Percentiles rank a stretch among this genome's conserved stretches.
Conservation (phyloP, 2,797 vertebrate species). For the Sebastes iracundus region DNA sequence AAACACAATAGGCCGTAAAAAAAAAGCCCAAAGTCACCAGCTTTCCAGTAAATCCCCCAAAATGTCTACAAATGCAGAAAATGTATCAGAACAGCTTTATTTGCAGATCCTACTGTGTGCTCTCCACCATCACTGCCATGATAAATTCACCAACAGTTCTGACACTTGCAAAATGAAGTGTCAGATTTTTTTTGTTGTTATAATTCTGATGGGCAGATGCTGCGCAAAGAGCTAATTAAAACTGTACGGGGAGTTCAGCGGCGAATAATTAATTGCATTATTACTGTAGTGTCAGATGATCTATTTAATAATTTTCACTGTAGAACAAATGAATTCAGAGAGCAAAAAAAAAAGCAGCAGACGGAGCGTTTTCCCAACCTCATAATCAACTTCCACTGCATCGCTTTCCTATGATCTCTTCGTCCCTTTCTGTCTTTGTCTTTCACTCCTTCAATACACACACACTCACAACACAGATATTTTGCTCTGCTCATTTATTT, state of each 20-base stretch:
- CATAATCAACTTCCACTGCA: slow-evolving; percentile 26
- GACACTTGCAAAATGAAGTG: slow-evolving; percentile 30
- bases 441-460: background rate
- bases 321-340: slow-evolving; percentile 36
- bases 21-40: background rate
- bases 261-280: slow-evolving; percentile 55
- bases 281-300: slow-evolving; percentile 48
- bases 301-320: slow-evolving; percentile 46
- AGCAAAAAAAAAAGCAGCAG: slow-evolving; percentile 5
- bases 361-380: slow-evolving; percentile 28
- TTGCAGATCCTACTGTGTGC: background rate
- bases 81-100: slow-evolving; percentile 2
- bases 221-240: slow-evolving; percentile 57
- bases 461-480: background rate
- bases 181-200: slow-evolving; percentile 1
- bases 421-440: slow-evolving; percentile 12
- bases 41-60: background rate
- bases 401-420: slow-evolving; percentile 3
- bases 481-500: slow-evolving; percentile 14
- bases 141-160: background rate
- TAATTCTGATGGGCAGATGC: slow-evolving; percentile 54
- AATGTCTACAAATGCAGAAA: background rate
- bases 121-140: background rate
- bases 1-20: background rate
- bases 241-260: slow-evolving; percentile 31